Conservation (phyloP, 2,113 vertebrate genomes). For the Colaptes auratus region DNA sequence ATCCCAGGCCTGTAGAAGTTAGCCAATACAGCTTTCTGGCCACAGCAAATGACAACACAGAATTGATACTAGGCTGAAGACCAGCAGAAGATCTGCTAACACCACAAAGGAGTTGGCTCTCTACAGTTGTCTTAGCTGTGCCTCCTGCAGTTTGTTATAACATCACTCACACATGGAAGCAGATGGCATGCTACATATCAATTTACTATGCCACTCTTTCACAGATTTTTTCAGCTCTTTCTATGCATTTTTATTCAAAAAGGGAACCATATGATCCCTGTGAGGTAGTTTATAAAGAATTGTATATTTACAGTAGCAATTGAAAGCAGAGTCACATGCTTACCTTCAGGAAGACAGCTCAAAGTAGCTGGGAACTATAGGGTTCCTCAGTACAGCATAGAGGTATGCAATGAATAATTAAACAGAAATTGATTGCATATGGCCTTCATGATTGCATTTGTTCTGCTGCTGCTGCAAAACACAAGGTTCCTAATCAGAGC, state of each 20-base stretch:
- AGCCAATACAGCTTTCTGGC: background rate
- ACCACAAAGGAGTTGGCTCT: background rate
- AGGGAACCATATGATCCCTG: slow-evolving; percentile 39
- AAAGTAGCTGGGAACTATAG: slow-evolving; percentile 15
- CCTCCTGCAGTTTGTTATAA: slow-evolving; percentile 22
- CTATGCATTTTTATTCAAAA: slow-evolving; percentile 47
- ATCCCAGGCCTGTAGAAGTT: background rate
- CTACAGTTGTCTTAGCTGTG: background rate
- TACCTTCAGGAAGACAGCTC: slow-evolving; percentile 22
- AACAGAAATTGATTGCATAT: slow-evolving; percentile 36
- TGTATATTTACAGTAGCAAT: slow-evolving; percentile 30
- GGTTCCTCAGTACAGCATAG: background rate
- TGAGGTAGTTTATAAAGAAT: slow-evolving; percentile 61
- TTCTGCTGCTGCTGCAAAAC: slow-evolving; percentile 23
- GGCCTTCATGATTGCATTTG: background rate
- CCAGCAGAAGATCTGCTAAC: slow-evolving; percentile 7
- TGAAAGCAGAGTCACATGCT: background rate
- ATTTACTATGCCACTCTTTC: slow-evolving; percentile 48
- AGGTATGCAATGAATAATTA: slow-evolving; percentile 56
- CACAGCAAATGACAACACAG: background rate
- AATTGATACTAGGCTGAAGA: slow-evolving; percentile 13
- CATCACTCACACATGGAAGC: slow-evolving; percentile 9
- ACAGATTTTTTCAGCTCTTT: background rate
- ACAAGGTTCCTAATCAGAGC: background rate
- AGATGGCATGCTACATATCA: slow-evolving; percentile 51